Conservation (phyloP, 2,797 vertebrate species). For the Cryptoprocta ferox region DNA sequence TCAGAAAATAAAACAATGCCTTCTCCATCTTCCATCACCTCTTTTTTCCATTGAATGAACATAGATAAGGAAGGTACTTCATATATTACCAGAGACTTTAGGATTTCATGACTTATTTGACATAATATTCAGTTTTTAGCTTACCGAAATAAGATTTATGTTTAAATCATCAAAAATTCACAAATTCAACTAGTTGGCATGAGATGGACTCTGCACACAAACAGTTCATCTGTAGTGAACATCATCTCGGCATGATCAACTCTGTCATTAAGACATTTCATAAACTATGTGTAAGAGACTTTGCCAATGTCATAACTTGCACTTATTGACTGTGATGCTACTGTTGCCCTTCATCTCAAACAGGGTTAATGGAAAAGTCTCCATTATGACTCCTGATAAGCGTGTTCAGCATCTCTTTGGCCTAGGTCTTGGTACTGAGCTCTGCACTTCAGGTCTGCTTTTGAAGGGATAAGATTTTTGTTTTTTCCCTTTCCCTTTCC, state of each 20-base stretch:
- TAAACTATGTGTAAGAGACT: not conserved
- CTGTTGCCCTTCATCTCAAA: not conserved
- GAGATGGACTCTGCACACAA: not conserved
- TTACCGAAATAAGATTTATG: not conserved
- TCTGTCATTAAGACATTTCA: not conserved
- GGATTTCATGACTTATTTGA: not conserved
- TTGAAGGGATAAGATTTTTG: not conserved
- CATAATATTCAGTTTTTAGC: not conserved
- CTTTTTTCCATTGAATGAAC: not conserved
- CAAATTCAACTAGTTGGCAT: not conserved
- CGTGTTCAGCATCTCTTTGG: not conserved
- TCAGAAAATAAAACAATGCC: not conserved
- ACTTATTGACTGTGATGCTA: not conserved
- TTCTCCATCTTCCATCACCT: not conserved
- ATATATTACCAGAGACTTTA: not conserved
- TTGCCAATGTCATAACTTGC: not conserved
- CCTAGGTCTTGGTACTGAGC: not conserved
- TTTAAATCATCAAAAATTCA: not conserved
- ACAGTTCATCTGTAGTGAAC: not conserved
- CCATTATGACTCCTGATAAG: not conserved
- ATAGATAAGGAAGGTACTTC: not conserved
- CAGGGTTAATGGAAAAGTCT: not conserved
- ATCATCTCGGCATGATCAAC: not conserved
- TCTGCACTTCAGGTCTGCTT: constrained; percentile 9
- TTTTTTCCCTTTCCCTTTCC: not conserved